Base-by-base conservation (phyloP, 2,113 vertebrate species). In the Odobenus rosmarus region DNA sequence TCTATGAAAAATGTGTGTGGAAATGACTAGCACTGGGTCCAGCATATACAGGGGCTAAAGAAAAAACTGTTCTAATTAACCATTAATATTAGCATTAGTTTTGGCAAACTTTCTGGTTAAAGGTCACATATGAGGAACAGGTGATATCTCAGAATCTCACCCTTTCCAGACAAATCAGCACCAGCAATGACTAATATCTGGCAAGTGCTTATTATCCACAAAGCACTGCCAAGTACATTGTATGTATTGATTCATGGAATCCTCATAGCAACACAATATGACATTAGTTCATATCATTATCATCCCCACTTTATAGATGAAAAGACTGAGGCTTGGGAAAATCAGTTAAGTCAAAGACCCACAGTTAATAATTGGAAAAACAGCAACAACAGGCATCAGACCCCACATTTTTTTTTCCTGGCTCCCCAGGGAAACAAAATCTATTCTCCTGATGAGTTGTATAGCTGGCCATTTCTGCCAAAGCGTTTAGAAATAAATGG, bases 401-500 rank as follows among this genome's bases (percentile, higher is more conserved):
- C 19, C 9, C 59, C 11, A 71, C 16, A 33, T 36, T 42, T 13
- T 42, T 13, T 55, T 87, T 80, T 61, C 18, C 16, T 83, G 62
- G 11, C 31, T 88, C 51, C 7, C 74, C 26, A 51, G 81, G 23
- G 8, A 94, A 95, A 81, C 26, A 90, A 94, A 92, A 91, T 64
- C 19, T 21, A 55, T 84, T 84, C 46, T 94, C 39, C 55, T 64
- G 57, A 53, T 62, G 11, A 64, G 28, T 9, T 67, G 64, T 88
- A 10, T 39, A 67, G 31, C 62, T 95, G 64, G 46, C 28, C 39
- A 77, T 69, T 92, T 74, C 51, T 85, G 33, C 39, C 55, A 82
- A 1, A 49, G 23, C 5, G 1, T 18, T 96, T 69, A 95, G 62
- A 87, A 97, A 95, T 28, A 96, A 93, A 96, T 89, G 46, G 28